phyloP scores from a whole-genome alignment of 2,113 vertebrate species.

The Symphodus melops region DNA sequence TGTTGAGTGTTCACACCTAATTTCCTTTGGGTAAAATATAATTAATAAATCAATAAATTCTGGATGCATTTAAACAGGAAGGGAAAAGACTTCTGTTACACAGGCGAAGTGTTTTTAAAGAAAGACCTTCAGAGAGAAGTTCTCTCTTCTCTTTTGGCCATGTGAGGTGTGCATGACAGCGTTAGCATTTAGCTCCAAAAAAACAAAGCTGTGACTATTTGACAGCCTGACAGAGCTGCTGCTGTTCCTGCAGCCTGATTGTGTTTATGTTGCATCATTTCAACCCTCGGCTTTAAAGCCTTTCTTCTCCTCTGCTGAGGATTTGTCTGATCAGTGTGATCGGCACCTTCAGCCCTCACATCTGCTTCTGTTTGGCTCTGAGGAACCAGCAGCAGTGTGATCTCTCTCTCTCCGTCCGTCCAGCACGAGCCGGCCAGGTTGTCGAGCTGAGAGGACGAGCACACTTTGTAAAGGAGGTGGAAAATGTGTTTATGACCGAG shows the following conservation, averaged over 20 bases:
- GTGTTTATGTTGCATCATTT: slow-evolving; percentile 5
- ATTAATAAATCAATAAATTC: too few species aligned
- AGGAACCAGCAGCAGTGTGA: slow-evolving; percentile 40
- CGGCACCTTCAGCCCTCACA: slow-evolving; percentile 32
- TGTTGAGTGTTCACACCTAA: too few species aligned
- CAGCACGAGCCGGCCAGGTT: slow-evolving; percentile 19
- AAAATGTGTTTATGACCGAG: background rate
- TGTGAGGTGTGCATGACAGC: background rate
- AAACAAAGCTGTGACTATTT: background rate
- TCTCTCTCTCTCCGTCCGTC: slow-evolving; percentile 29
- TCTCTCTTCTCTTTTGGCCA: background rate
- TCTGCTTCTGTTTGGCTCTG: slow-evolving; percentile 52
- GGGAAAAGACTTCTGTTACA: background rate
- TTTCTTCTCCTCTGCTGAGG: slow-evolving; percentile 2
- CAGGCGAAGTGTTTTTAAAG: background rate
- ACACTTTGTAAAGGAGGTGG: slow-evolving; percentile 1
- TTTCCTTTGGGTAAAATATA: too few species aligned
- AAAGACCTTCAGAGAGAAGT: background rate
- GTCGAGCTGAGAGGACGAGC: slow-evolving; percentile 10
- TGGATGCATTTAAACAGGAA: background rate
- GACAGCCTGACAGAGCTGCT: background rate
- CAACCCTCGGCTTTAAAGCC: too few species aligned
- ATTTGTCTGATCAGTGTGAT: slow-evolving; percentile 32
- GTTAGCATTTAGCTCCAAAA: too few species aligned
- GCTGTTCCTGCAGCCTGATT: background rate